Evolutionary conservation across 2,888 invertebrate species (phyloP).

Genomic region (Prionchulus punctatus): DNA sequence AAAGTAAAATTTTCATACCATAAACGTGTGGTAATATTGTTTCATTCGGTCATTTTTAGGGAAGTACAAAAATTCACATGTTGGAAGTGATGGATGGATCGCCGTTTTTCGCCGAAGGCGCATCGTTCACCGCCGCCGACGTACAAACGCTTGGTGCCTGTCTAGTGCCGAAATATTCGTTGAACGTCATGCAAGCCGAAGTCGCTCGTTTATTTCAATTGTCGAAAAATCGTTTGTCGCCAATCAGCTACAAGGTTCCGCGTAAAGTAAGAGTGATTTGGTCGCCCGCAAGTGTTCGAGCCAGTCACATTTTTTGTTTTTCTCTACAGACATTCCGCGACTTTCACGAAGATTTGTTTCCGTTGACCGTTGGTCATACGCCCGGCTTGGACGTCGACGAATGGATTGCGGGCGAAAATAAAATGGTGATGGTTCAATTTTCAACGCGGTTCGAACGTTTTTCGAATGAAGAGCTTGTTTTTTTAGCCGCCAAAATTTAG

Average conservation of each 20-base stretch:
- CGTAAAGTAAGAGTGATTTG: constrained; percentile 49
- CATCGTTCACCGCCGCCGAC: constrained; percentile 68
- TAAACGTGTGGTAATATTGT: too few relatives aligned
- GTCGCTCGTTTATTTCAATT: constrained; percentile 76
- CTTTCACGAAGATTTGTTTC: constrained; percentile 82
- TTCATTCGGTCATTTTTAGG: constrained; percentile 45
- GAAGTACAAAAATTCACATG: constrained; percentile 78
- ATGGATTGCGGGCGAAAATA: constrained; percentile 63
- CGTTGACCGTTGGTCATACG: constrained; percentile 64
- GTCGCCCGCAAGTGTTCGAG: background rate
- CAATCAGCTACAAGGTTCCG: constrained; percentile 84
- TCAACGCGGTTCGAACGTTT: background rate
- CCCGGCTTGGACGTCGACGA: constrained; percentile 60
- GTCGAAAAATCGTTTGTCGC: constrained; percentile 66
- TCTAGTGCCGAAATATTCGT: constrained; percentile 70
- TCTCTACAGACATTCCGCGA: constrained; percentile 62
- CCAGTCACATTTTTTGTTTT: constrained; percentile 8
- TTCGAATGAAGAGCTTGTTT: background rate
- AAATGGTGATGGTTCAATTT: constrained; percentile 40
- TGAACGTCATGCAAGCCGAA: constrained; percentile 85
- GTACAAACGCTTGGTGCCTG: constrained; percentile 79
- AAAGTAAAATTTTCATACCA: too few relatives aligned
- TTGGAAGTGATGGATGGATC: constrained; percentile 74
- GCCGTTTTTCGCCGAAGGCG: constrained; percentile 68
- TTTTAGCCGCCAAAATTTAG: too few relatives aligned